phyloP scores from a whole-genome alignment of 2,888 invertebrate genomes.

The Andrena minutula region DNA sequence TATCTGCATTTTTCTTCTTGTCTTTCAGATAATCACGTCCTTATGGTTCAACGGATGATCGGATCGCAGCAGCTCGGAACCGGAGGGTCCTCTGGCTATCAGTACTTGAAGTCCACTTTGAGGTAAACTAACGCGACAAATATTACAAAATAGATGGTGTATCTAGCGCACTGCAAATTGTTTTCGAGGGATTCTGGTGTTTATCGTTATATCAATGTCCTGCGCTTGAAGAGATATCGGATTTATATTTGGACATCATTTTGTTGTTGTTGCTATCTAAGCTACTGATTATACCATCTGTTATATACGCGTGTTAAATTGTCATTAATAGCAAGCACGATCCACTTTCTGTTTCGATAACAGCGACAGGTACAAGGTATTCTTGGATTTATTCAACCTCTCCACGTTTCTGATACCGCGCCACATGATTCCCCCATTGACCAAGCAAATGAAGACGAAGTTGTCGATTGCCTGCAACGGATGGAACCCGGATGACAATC shows the following conservation, averaged over 20 bases:
- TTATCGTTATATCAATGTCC: too few relatives aligned
- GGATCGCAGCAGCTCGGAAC: constrained; percentile 98
- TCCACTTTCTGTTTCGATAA: constrained; percentile 11
- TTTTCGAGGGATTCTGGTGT: background rate
- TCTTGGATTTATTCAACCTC: constrained; percentile 98
- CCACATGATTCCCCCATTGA: constrained; percentile 94
- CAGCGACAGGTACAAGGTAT: constrained; percentile 99
- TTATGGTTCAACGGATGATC: constrained; percentile 99
- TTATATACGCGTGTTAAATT: too few relatives aligned
- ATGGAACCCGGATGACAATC: constrained; percentile 85
- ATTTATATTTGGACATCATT: too few relatives aligned
- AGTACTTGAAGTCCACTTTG: constrained; percentile 97
- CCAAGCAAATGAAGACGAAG: constrained; percentile 92
- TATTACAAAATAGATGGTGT: background rate
- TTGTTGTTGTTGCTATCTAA: too few relatives aligned
- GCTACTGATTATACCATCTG: too few relatives aligned
- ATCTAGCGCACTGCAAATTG: background rate
- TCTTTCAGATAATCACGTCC: constrained; percentile 96
- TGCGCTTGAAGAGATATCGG: too few relatives aligned
- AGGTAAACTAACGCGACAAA: constrained; percentile 88
- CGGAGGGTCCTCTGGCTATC: constrained; percentile 99
- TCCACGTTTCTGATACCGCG: constrained; percentile 98
- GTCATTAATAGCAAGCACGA: background rate
- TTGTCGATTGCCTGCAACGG: constrained; percentile 88
- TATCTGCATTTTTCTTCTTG: background rate